Percentiles rank a stretch among this genome's conserved stretches.
phyloP scores from a whole-genome alignment of 2,888 invertebrate genomes.

The Clepsis dumicolana region DNA sequence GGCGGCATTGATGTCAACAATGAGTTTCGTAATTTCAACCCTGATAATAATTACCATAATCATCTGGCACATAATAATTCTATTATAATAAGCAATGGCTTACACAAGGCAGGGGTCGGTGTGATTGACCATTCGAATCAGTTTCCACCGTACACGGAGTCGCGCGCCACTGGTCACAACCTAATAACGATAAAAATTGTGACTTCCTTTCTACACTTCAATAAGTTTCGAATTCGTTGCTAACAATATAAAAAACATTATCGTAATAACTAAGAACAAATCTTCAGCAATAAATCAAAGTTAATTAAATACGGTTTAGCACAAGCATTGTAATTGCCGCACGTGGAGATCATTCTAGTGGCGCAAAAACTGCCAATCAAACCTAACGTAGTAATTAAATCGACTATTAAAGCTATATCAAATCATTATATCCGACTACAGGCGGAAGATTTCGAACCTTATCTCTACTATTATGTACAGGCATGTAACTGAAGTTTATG shows the following conservation, averaged over 20 bases:
- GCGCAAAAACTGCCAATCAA: conserved; percentile 13
- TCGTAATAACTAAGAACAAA: background rate
- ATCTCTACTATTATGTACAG: background rate
- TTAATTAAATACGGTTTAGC: background rate
- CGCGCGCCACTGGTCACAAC: conserved; percentile 58
- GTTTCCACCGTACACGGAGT: conserved; percentile 29
- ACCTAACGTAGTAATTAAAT: conserved; percentile 14
- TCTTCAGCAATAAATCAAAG: background rate
- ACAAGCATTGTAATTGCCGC: background rate
- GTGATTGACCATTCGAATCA: conserved; percentile 40
- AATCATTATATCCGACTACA: conserved; percentile 8
- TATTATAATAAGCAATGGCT: conserved; percentile 7
- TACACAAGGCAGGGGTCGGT: conserved; percentile 1
- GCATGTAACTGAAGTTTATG: too few relatives aligned
- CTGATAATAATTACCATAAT: background rate
- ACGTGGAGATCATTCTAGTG: conserved; percentile 3
- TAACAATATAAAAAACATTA: conserved; percentile 14
- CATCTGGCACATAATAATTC: background rate
- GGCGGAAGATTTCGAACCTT: background rate
- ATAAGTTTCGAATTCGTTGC: conserved; percentile 50
- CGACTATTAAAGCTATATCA: background rate
- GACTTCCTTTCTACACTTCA: conserved; percentile 68
- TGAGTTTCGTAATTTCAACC: too few relatives aligned
- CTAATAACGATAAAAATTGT: conserved; percentile 66
- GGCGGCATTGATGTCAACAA: too few relatives aligned